phyloP scores from a whole-genome alignment of 2,113 vertebrate genomes.

The Picathartes gymnocephalus region DNA sequence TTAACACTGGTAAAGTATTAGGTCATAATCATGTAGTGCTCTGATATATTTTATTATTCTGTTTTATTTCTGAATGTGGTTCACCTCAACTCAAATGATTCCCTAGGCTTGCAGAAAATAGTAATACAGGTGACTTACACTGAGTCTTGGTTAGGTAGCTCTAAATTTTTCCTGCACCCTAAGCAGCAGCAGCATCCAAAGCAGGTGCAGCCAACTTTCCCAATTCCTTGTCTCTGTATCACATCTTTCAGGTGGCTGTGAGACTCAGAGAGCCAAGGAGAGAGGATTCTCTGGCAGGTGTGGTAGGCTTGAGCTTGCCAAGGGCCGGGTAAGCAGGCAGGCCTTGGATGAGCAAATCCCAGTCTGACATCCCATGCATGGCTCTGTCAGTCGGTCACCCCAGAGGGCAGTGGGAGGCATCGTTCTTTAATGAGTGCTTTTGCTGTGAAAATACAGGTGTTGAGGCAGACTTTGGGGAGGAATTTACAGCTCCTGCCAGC shows the following conservation, averaged over 20 bases:
- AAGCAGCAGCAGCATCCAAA: not conserved
- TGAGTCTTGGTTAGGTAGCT: not conserved
- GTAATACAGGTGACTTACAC: not conserved
- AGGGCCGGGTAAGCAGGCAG: not conserved
- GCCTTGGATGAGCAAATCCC: not conserved
- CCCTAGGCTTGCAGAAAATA: not conserved
- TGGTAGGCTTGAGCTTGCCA: not conserved
- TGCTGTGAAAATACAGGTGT: not conserved
- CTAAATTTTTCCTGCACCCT: not conserved
- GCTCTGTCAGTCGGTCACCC: fast-evolving
- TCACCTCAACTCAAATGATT: not conserved
- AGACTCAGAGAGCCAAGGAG: not conserved
- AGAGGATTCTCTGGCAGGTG: not conserved
- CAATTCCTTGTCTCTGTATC: not conserved
- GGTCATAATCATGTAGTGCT: not conserved
- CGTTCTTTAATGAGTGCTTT: not conserved
- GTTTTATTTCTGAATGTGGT: not conserved
- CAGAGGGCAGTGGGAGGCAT: not conserved
- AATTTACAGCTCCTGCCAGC: not conserved
- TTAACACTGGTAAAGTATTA: not conserved
- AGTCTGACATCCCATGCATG: not conserved
- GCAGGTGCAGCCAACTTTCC: not conserved
- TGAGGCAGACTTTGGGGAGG: not conserved
- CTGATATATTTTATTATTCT: not conserved
- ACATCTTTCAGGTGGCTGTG: not conserved